Evolutionary conservation across 2,113 vertebrate species (phyloP).

Genomic region (Triplophysa rosa): DNA sequence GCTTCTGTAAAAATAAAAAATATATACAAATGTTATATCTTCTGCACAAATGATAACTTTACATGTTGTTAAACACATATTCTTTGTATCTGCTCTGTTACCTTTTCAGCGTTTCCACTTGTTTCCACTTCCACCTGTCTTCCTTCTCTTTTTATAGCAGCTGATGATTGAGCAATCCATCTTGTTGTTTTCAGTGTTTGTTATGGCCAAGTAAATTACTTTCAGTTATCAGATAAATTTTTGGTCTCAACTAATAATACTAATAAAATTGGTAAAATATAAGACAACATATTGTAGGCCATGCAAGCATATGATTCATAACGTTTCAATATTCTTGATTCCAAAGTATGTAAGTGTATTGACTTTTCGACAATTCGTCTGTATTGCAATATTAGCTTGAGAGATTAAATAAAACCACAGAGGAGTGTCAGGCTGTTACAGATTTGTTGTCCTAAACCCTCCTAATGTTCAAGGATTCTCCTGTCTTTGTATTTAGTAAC

Average conservation of each 20-base stretch:
- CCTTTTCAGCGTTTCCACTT: background rate
- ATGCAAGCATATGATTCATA: slow-evolving; percentile 13
- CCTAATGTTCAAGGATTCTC: background rate
- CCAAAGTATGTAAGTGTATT: background rate
- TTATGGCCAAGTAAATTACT: background rate
- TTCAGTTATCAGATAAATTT: background rate
- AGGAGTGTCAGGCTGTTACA: background rate
- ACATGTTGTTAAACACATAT: background rate
- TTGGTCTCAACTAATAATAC: background rate
- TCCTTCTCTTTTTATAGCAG: slow-evolving; percentile 36
- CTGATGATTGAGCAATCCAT: slow-evolving; percentile 19
- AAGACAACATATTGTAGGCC: background rate
- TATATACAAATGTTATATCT: background rate
- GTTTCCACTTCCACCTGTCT: background rate
- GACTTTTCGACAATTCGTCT: background rate
- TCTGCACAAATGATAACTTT: background rate
- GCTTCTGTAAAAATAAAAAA: slow-evolving; percentile 8
- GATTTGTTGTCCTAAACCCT: slow-evolving; percentile 3
- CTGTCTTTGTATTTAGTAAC: background rate
- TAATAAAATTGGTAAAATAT: background rate
- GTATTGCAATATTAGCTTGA: slow-evolving; percentile 9
- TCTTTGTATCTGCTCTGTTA: slow-evolving; percentile 5
- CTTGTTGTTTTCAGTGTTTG: slow-evolving; percentile 5
- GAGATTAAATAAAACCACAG: slow-evolving; percentile 10
- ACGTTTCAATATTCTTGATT: background rate